Evolutionary conservation across 1,140 invertebrate genomes (phyloP).

Genomic region (Brachionus rubens): DNA sequence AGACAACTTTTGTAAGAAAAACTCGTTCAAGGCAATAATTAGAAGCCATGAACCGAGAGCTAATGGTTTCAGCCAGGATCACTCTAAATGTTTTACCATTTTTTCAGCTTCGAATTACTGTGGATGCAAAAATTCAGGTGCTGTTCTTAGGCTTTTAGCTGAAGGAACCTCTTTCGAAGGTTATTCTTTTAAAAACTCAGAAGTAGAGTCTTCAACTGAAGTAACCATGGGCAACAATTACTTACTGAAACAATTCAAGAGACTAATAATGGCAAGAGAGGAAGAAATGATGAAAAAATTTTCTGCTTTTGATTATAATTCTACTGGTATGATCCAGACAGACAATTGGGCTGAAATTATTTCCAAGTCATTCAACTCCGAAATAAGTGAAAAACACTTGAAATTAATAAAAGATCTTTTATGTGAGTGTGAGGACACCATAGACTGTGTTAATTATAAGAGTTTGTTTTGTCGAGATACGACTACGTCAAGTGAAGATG

Average conservation of each 20-base stretch:
- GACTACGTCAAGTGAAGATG: not conserved
- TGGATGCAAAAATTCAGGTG: not conserved
- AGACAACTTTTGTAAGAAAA: conserved; percentile 25
- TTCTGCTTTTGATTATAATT: not conserved
- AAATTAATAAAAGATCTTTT: conserved; percentile 2
- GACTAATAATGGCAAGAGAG: not conserved
- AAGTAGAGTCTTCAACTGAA: not conserved
- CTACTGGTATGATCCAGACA: not conserved
- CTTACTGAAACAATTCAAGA: not conserved
- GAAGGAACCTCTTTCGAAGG: not conserved
- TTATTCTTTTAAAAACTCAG: conserved; percentile 2
- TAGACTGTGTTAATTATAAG: conserved; percentile 15
- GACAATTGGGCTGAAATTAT: conserved; percentile 17
- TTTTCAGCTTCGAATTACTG: conserved; percentile 27
- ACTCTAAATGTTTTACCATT: conserved; percentile 6
- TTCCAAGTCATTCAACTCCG: not conserved
- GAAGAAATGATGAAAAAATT: not conserved
- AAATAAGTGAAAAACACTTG: conserved; percentile 1
- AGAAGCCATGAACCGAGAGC: conserved; percentile 8
- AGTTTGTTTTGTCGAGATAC: not conserved
- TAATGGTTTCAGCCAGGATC: conserved; percentile 25
- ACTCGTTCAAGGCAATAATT: not conserved
- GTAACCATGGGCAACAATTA: not conserved
- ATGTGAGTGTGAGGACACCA: not conserved
- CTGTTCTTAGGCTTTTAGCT: not conserved